These are phyloP conservation scores for Heteromurus nitidus DNA, from an alignment of 2,888 invertebrate species.

Conservation along the genomic window DNA sequence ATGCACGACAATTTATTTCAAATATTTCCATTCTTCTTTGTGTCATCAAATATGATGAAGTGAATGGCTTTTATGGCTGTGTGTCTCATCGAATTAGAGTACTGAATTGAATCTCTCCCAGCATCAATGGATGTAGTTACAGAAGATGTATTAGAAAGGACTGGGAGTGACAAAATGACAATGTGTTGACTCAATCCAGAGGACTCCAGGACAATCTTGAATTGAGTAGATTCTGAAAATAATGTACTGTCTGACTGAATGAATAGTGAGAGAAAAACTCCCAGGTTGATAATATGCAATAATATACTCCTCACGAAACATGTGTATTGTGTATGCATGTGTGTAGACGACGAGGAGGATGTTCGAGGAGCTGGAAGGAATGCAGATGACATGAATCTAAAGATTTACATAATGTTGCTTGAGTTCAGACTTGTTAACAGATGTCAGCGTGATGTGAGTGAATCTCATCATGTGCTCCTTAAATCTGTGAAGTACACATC, in stretches of 20 bases:
- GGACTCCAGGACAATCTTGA: neutral
- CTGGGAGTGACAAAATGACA: constrained; percentile 33
- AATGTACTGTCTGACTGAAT: constrained; percentile 35
- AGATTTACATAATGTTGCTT: neutral
- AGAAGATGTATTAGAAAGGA: neutral
- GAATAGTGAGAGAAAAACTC: constrained; percentile 25
- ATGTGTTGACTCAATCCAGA: constrained; percentile 42
- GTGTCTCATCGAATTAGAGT: neutral
- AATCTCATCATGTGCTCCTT: no score
- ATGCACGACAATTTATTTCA: neutral
- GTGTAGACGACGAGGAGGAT: constrained; percentile 20
- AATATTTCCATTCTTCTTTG: neutral
- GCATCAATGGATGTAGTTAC: neutral
- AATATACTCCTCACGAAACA: neutral
- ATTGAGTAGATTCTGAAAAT: constrained; percentile 30
- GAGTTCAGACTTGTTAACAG: neutral
- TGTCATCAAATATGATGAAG: neutral
- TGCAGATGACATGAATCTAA: constrained; percentile 51
- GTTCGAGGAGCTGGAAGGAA: constrained; percentile 50
- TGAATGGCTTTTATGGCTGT: neutral
- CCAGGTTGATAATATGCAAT: neutral
- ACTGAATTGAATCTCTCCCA: neutral
- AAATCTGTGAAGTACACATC: no score
- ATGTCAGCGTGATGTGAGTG: no score
- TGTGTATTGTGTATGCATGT: constrained; percentile 22